A percentile compares a stretch with the other conserved stretches of the same genome.
Conservation (phyloP, 2,113 vertebrate species). For the Climacteris rufus region DNA sequence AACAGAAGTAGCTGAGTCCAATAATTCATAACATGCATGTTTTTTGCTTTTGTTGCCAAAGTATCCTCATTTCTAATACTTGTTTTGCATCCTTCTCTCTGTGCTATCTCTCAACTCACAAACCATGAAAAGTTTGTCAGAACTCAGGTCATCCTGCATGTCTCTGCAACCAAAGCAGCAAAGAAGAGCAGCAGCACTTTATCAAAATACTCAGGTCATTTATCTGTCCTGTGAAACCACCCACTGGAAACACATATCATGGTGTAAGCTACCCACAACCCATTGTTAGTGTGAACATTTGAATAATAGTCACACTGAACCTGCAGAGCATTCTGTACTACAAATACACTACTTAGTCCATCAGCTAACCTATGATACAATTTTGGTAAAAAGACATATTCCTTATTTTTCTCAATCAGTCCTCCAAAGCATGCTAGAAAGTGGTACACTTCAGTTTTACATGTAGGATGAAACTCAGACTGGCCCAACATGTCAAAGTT, state of each 20-base stretch:
- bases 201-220: background rate
- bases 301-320: background rate
- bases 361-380: background rate
- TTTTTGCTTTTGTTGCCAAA: background rate
- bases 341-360: background rate
- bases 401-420: background rate
- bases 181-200: background rate
- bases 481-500: background rate
- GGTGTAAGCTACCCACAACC: background rate
- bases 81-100: background rate
- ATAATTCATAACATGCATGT: background rate
- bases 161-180: background rate
- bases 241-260: background rate
- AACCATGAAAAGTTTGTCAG: background rate
- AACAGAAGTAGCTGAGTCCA: background rate
- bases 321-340: background rate
- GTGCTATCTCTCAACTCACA: background rate
- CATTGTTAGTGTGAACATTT: accelerated
- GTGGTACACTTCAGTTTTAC: background rate
- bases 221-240: background rate
- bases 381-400: background rate
- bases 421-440: background rate
- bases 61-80: background rate
- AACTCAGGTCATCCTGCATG: background rate
- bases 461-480: background rate